Base-by-base conservation (phyloP, 2,888 invertebrate species). In the Ophion costatus region DNA sequence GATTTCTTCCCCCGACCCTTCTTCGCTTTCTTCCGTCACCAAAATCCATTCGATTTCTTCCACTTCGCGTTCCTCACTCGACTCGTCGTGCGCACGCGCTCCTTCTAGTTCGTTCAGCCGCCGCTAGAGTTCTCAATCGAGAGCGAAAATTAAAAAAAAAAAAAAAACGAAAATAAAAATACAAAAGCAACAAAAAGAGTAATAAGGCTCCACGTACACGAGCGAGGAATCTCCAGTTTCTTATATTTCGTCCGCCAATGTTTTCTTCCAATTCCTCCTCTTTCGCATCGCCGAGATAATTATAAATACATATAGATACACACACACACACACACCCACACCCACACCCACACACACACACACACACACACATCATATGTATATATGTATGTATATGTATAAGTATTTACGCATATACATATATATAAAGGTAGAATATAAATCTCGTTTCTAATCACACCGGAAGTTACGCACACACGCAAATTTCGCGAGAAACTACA, bases 381-480 rank as follows among this genome's bases (percentile, higher is more conserved):
- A 51, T 33, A 69, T 33, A 4, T 11, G 29, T 73, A 7, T 38
- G 5, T 38, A 7, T 38, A 38, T 38, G 5, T 38, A 38, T 38
- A n/a, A n/a, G n/a, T n/a, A 83, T 69, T 74, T 74, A 78, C 71
- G 70, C 42, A 78, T 74, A 79, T 69, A 74, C 78, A 78, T 74
- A 78, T 84, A 71, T 80, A 78, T 80, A 78, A 80, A 51, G 42
- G 71, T 80, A 80, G 81, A 87, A 73, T 83, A 83, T 78, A 84
- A 88, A 87, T 86, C 87, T 80, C 83, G 84, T 87, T 82, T 85
- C 82, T 82, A 86, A 88, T 71, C 82, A 85, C 82, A 86, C 86
- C 84, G 85, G 56, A 80, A 71, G 61, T 64, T n/a, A 78, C 80
- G 42, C 51, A 73, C 7, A 51, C 33, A 69, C 57, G 14, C 42